These are phyloP conservation scores for Dermatemys mawii DNA, from an alignment of 2,113 vertebrate genomes.

Conservation along the genomic window DNA sequence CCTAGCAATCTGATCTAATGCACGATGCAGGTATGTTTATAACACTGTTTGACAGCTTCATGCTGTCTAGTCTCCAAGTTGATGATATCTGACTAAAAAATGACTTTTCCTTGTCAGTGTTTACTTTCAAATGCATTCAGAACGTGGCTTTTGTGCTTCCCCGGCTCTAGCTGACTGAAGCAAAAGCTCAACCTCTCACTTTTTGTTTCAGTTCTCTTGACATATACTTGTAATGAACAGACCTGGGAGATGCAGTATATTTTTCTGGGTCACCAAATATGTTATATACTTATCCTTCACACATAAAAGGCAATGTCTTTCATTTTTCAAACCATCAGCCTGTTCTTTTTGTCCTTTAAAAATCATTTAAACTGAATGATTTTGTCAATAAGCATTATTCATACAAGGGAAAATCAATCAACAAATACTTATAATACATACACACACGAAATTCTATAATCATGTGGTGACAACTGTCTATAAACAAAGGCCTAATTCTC, in stretches of 20 bases:
- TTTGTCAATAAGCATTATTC: conserved; percentile 33
- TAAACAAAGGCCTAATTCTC: neutral
- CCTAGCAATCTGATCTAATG: neutral
- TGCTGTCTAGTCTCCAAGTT: neutral
- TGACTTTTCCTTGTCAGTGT: accelerated
- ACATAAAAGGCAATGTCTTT: neutral
- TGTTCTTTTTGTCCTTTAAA: conserved; percentile 3
- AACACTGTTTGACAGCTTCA: neutral
- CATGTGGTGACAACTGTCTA: neutral
- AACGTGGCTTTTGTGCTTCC: neutral
- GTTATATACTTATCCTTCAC: conserved; percentile 45
- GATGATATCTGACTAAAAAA: neutral
- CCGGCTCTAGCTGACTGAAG: neutral
- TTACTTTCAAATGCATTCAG: conserved; percentile 30
- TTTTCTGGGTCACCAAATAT: conserved; percentile 44
- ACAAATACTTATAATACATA: neutral
- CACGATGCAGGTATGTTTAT: neutral
- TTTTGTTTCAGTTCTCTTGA: conserved; percentile 31
- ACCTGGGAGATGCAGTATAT: conserved; percentile 7
- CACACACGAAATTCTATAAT: neutral
- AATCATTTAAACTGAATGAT: conserved; percentile 9
- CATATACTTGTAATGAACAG: conserved; percentile 8
- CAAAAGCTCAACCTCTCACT: neutral
- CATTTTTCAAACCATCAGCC: neutral
- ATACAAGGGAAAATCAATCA: neutral